Evolutionary conservation across 2,113 vertebrate species (phyloP).

Genomic region (Microcebus tavaratra): DNA sequence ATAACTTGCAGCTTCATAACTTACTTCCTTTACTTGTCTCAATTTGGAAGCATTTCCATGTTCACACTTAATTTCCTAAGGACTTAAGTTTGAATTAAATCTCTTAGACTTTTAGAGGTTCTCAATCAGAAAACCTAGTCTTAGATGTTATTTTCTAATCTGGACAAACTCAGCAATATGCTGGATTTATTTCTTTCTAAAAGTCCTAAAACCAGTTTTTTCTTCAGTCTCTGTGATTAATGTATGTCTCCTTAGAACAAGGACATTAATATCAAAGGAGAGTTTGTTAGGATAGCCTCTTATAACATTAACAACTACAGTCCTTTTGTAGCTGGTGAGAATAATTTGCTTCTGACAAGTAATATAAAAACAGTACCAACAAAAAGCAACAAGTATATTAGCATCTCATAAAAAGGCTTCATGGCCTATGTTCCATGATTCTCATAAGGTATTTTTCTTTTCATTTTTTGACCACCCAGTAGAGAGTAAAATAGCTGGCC

Average conservation of each 20-base stretch:
- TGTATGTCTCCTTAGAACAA: constrained; percentile 3
- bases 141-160: neutral
- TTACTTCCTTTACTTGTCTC: constrained; percentile 5
- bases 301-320: neutral
- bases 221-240: neutral
- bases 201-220: neutral
- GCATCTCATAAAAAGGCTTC: constrained; percentile 19
- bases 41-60: constrained; percentile 7
- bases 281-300: neutral
- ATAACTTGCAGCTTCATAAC: neutral
- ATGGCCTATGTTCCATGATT: neutral
- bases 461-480: neutral
- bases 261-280: neutral
- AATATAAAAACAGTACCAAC: neutral
- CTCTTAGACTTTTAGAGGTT: neutral
- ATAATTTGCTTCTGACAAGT: constrained; percentile 12
- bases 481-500: neutral
- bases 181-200: neutral
- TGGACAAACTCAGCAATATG: neutral
- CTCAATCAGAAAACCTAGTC: neutral
- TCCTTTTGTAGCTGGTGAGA: neutral
- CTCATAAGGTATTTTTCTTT: neutral
- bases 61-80: constrained; percentile 32
- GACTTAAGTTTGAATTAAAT: neutral
- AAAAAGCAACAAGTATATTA: neutral